A percentile compares a stretch with the other conserved stretches of the same genome.
phyloP scores from a whole-genome alignment of 2,888 invertebrate species.

The Diarsia mendica region DNA sequence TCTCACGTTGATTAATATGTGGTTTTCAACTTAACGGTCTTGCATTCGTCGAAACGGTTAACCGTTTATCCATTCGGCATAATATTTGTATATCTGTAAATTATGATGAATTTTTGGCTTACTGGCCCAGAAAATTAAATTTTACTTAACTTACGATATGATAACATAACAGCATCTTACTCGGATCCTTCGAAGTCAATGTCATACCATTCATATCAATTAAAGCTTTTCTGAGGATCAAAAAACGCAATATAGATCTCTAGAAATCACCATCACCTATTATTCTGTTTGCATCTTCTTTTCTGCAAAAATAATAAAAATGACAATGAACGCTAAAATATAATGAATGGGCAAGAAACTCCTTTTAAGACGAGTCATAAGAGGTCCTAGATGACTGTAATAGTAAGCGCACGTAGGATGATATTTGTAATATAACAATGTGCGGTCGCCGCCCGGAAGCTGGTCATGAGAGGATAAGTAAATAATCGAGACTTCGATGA shows the following conservation, averaged over 20 bases:
- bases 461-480: constrained; percentile 78
- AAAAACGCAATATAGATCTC: not conserved
- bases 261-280: not conserved
- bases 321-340: not conserved
- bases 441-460: constrained; percentile 74
- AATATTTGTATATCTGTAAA: constrained; percentile 27
- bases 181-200: not conserved
- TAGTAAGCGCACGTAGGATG: constrained; percentile 55
- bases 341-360: not conserved
- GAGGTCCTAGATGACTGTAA: constrained; percentile 49
- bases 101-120: constrained; percentile 6
- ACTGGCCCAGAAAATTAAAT: not conserved
- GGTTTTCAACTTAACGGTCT: not conserved
- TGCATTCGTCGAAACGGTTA: constrained; percentile 3
- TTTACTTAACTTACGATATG: not conserved
- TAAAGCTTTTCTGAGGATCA: not conserved
- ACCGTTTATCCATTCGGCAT: not conserved
- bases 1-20: constrained; percentile 19
- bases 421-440: constrained; percentile 61
- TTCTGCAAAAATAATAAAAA: not conserved
- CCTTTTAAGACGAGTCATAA: not conserved
- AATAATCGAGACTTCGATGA: constrained; percentile 80
- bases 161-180: not conserved
- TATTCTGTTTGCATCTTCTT: not conserved
- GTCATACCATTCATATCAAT: not conserved